A percentile compares a stretch with the other conserved stretches of the same genome.
Conservation (phyloP, 2,797 vertebrate species). For the Sternarchorhynchus goeldii region DNA sequence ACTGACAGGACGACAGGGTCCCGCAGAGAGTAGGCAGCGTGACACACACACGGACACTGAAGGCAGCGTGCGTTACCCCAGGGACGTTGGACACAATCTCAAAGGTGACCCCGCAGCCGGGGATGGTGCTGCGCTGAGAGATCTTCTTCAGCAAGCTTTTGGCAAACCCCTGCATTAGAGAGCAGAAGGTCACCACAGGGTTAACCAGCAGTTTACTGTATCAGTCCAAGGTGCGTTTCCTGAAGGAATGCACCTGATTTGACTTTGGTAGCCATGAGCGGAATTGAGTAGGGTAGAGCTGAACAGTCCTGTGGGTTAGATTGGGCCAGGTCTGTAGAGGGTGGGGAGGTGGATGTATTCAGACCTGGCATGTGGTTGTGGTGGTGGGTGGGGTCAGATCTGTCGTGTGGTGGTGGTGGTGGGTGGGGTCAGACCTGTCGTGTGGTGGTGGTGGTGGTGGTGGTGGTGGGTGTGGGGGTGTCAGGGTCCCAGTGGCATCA, state of each 20-base stretch:
- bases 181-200: background rate
- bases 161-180: constrained; percentile 83
- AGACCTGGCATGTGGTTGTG: no score
- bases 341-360: no score
- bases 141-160: constrained; percentile 91
- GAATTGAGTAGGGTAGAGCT: no score
- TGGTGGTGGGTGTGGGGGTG: constrained; percentile 55
- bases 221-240: no score
- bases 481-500: constrained; percentile 73
- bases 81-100: constrained; percentile 98
- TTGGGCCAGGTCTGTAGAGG: no score
- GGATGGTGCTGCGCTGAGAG: constrained; percentile 89
- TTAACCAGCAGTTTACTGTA: background rate
- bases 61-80: constrained; percentile 74
- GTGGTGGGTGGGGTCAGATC: no score
- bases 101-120: constrained; percentile 91
- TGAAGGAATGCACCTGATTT: no score
- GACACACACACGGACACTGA: background rate
- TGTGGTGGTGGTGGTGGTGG: constrained; percentile 49
- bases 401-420: constrained; percentile 56
- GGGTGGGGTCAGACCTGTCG: constrained; percentile 66
- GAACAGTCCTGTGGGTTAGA: no score
- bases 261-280: no score
- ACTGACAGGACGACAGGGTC: background rate
- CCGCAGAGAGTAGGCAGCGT: background rate